Base-by-base conservation (phyloP, 2,113 vertebrate species). In the Perognathus longimembris region DNA sequence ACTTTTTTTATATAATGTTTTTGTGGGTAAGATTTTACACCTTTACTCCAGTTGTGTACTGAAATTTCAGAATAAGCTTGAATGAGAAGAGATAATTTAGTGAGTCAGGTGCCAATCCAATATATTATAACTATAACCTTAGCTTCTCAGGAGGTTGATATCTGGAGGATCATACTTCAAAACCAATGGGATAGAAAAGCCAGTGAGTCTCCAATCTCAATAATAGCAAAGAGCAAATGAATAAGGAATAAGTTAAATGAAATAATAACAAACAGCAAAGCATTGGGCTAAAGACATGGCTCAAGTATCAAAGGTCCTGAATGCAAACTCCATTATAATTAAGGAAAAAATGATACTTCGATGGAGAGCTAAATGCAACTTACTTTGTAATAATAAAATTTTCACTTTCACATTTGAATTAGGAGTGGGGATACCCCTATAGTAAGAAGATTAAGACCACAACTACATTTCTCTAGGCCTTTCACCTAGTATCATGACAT, bases 321-420 rank as follows among this genome's bases (percentile, higher is more conserved):
- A 45, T 45, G 6, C 45, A 45, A 6, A 45, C 45, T 45, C 6
- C 45, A 45, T 45, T 45, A 45, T 45, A 7, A 7, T 45, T 45
- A 45, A 45, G 45, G 11, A 45, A 45, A 45, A 45, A 45, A 86
- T 63, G 54, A 61, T 64, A 40, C 28, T 22, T 76, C 67, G 38
- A 11, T 36, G 24, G 93, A n/a, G 4, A 6, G 78, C 42, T 42
- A 28, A 88, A 91, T 38, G 81, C 24, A 57, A 59, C 6, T 88
- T 82, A 85, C 1, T 70, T 57, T 75, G 17, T 66, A 88, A 88
- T 59, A 54, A 64, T 83, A 12, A 34, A 92, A 75, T 84, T 94
- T 94, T 95, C 8, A 88, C 45, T 91, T 96, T 80, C 24, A 84
- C n/a, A 81, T 70, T 57, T 92, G 59, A 10, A 40, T 67, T 54